Base-by-base conservation (phyloP, 2,797 vertebrate genomes). In the Zalophus californianus region DNA sequence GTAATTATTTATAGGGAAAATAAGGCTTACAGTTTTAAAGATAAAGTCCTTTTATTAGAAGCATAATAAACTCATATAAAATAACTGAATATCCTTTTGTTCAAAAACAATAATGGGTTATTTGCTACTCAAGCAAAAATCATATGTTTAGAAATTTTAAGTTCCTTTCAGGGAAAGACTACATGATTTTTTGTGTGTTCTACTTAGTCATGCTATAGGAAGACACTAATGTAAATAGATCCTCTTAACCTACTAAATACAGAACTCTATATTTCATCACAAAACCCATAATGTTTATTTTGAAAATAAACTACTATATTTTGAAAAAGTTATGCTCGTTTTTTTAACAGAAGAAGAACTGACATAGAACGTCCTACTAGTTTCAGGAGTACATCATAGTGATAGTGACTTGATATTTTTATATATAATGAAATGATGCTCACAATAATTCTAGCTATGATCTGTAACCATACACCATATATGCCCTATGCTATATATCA, bases 1-100 rank as follows among this genome's bases (percentile, higher is more conserved):
- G 52, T 18, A 50, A 72, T 70, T 94, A 73, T 94, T 78, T 50
- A 52, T 62, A 29, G 68, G 62, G 32, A 92, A 96, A 94, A 73
- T 68, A 50, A 89, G 13, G 21, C 2, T 78, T 78, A 70, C 72
- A 60, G 35, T 52, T 95, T 70, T 86, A 6, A 96, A 89, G 16
- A 25, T 72, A 58, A 77, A 50, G 5, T 38, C 13, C 68, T 85
- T 94, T 72, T 41, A 73, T 48, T 54, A 72, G 48, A 95, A 83
- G 23, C 27, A 66, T 18, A 25, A 64, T 48, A 62, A 90, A 62
- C 64, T 38, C 48, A 80, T 7, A 80, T 25, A 62, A 4, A n/a
- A 41, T 77, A 72, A 48, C 2, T 35, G 25, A 79, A 80, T 38
- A 70, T 92, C 4, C 1, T 70, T 70, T 41, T 80, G 8, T 80